Conservation (phyloP, 2,888 invertebrate species). For the Bursaphelenchus okinawaensis region DNA sequence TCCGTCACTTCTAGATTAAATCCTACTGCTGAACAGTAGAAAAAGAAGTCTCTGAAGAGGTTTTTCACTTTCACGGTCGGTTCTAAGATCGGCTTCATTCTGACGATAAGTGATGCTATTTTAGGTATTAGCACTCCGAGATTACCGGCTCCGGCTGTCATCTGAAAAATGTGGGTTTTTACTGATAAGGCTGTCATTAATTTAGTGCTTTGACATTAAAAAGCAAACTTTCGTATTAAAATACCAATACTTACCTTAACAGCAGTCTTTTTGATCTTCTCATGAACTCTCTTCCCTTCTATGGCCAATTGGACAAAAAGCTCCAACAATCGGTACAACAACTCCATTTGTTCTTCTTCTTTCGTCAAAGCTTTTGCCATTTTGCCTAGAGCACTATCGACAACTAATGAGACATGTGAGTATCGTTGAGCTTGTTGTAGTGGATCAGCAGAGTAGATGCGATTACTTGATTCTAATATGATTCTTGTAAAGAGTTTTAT, state of each 20-base stretch:
- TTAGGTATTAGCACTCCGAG: conserved; percentile 95
- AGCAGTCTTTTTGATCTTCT: conserved; percentile 72
- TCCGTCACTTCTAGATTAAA: conserved; percentile 68
- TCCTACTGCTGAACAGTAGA: conserved; percentile 97
- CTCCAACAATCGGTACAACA: conserved; percentile 72
- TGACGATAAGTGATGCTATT: conserved; percentile 78
- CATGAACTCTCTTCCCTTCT: conserved; percentile 89
- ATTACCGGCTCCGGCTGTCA: conserved; percentile 91
- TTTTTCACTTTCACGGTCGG: conserved; percentile 87
- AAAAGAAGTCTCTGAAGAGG: conserved; percentile 97
- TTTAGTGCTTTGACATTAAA: not conserved
- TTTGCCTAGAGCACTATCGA: conserved; percentile 90
- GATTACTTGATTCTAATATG: conserved; percentile 72
- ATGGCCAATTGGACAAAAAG: conserved; percentile 94
- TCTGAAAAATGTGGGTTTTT: conserved; percentile 64
- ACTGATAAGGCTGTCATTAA: not conserved
- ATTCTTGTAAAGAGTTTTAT: conserved; percentile 97
- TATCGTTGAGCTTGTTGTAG: conserved; percentile 13
- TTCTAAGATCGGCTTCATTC: conserved; percentile 79
- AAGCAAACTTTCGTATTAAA: not conserved
- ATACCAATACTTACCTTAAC: conserved; percentile 61
- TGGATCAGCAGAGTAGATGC: conserved; percentile 46
- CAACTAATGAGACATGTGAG: conserved; percentile 81
- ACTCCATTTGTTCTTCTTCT: conserved; percentile 63
- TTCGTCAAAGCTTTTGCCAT: conserved; percentile 89